These are phyloP conservation scores for Hirtodrosophila confusa DNA, from an alignment of 2,888 invertebrate species.

Conservation along the genomic window DNA sequence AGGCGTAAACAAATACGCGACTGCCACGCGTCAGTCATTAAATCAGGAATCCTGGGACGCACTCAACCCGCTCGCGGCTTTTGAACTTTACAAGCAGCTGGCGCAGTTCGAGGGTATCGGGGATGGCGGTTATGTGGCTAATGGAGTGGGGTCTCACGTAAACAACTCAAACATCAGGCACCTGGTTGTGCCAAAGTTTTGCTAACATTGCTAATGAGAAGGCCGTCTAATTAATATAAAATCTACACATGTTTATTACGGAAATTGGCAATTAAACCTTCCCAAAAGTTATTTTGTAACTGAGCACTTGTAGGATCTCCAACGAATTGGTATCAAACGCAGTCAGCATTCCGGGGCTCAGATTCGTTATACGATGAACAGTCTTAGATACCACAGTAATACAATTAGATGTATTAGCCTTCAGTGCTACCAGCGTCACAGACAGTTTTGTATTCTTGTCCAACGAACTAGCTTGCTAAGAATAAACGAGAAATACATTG, in stretches of 20 bases:
- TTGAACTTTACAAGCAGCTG: constrained; percentile 57
- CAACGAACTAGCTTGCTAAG: constrained; percentile 17
- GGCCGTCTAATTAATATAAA: constrained; percentile 51
- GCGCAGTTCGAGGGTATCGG: constrained; percentile 2
- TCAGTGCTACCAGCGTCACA: constrained; percentile 1
- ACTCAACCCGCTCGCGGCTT: constrained; percentile 47
- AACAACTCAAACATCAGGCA: constrained; percentile 9
- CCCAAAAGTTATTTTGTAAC: constrained; percentile 9
- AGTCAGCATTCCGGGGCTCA: constrained; percentile 23
- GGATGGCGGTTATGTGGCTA: neutral
- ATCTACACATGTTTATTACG: constrained; percentile 56
- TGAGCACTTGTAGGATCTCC: constrained; percentile 6
- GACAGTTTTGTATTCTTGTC: constrained; percentile 24
- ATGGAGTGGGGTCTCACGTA: constrained; percentile 20
- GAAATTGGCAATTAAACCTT: constrained; percentile 63
- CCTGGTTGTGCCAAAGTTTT: constrained; percentile 26
- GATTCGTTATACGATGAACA: constrained; percentile 4
- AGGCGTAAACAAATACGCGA: constrained; percentile 64
- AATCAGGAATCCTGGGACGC: constrained; percentile 41
- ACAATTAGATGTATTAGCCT: neutral
- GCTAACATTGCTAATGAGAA: constrained; percentile 55
- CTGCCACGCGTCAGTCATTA: constrained; percentile 71
- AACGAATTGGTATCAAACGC: constrained; percentile 30
- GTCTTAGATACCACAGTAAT: neutral
- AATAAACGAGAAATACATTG: neutral